Base-by-base conservation (phyloP, 1,140 invertebrate species). In the Bathynomus jamesi region DNA sequence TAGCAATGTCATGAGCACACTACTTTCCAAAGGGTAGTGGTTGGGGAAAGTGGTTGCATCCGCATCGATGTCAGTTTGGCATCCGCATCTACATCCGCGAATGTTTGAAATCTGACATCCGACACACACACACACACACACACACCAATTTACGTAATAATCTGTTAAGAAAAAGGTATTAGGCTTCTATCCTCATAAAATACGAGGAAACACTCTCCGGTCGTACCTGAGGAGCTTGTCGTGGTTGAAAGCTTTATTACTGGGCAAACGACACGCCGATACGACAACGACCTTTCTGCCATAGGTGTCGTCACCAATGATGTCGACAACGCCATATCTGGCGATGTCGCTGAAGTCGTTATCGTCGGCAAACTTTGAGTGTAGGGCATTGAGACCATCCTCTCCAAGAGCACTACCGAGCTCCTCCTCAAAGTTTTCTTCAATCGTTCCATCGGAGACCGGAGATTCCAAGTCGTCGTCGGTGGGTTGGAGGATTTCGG, bases 271-370 rank as follows among this genome's bases (percentile, higher is more conserved):
- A 80, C 93, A 97, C 21, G 95, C 93, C 66, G 94, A 96, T 65
- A 98, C 91, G 60, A 96, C 92, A n/a, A 99, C 96, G 63, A 98
- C 90, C 84, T 96, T 94, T 72, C 95, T 86, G 27, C 96, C 95
- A 78, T 87, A 90, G 30, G 88, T 87, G 83, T 96, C 95, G 83
- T 96, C 94, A 70, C 93, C 94, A 29, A 93, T 91, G 7, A 95
- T 91, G 83, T 96, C 93, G 7, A 96, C 89, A 71, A 95, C 90
- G 7, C 91, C 91, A 79, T 91, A 89, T 74, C 88, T 86, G 28
- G 90, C 87, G 72, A 96, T 89, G 80, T 95, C 92, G 29, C 86
- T 84, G 81, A 87, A 91, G 76, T 88, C 85, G 78, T 89, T 88
- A 71, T 87, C 74, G n/a, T 74, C 65, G 74, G 81, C 67, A 11